Base-by-base conservation (phyloP, 1,140 invertebrate species). In the Zaprionus inermis region DNA sequence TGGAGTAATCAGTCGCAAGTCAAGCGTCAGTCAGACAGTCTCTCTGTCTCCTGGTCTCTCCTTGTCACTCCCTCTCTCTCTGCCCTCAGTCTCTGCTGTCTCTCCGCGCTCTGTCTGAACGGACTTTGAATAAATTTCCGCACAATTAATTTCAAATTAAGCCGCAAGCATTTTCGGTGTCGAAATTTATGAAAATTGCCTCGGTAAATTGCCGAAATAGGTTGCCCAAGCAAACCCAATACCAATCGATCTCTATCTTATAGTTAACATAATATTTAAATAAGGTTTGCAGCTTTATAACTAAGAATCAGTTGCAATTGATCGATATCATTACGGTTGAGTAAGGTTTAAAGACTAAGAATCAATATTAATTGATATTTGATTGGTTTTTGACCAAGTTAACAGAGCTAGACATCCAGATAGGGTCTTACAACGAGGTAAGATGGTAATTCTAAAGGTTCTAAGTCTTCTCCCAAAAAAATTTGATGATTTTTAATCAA, bases 121-220 rank as follows among this genome's bases (percentile, higher is more conserved):
- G 57, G 36, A 73, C 56, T 68, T 60, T 46, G 51, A 73, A 79
- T 77, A 79, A 72, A 69, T 79, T 79, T 79, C 67, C n/a, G 52
- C 57, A 71, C 83, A 88, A 88, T 88, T 88, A 88, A 88, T 88
- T 82, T 79, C 70, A 65, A 88, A 88, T 88, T 82, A 88, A 63
- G 83, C 76, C 70, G 59, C 72, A 41, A 81, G 72, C 83, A 51
- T 30, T 56, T 73, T 75, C 41, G 60, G 74, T 79, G 70, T 73
- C 63, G 79, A 78, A 72, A 79, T 66, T 76, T 75, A 88, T 71
- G 60, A 60, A 88, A 86, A 86, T 86, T 81, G 76, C 55, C 22
- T 1, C 32, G 28, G 24, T 14, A 74, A 74, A 74, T 75, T 63
- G 51, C 64, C 56, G 30, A 22, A 41, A 61, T 65, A 72, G 56